These are phyloP conservation scores for Gasteruption jaculator DNA, from an alignment of 2,888 invertebrate species.

Conservation along the genomic window DNA sequence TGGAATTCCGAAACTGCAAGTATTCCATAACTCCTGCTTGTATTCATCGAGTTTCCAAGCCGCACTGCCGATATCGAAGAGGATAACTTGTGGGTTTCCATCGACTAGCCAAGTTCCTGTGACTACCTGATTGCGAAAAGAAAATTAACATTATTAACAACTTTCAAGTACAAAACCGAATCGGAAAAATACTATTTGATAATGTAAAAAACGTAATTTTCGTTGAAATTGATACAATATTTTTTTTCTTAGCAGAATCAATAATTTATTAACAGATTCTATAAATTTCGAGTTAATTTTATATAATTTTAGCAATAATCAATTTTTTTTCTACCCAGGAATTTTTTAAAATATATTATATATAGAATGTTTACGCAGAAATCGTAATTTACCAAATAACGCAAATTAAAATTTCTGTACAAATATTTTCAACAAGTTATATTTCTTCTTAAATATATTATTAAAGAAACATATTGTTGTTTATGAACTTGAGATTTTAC, in stretches of 20 bases:
- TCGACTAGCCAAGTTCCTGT: conserved; percentile 99
- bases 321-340: too few relatives aligned
- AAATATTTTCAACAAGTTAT: too few relatives aligned
- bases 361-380: too few relatives aligned
- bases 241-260: not conserved
- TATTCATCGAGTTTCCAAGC: conserved; percentile 94
- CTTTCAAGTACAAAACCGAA: conserved; percentile 1
- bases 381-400: too few relatives aligned
- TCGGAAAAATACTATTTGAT: not conserved
- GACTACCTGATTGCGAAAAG: conserved; percentile 67
- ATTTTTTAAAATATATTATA: too few relatives aligned
- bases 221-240: not conserved
- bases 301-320: too few relatives aligned
- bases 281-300: too few relatives aligned
- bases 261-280: too few relatives aligned
- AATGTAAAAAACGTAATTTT: not conserved
- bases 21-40: conserved; percentile 91
- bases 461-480: too few relatives aligned
- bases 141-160: conserved; percentile 9
- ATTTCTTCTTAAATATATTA: too few relatives aligned
- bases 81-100: conserved; percentile 96
- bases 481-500: too few relatives aligned
- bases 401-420: too few relatives aligned
- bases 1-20: conserved; percentile 85
- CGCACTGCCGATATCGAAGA: conserved; percentile 96